These are phyloP conservation scores for Pristionchus fissidentatus DNA, from an alignment of 2,888 invertebrate genomes.

Conservation along the genomic window DNA sequence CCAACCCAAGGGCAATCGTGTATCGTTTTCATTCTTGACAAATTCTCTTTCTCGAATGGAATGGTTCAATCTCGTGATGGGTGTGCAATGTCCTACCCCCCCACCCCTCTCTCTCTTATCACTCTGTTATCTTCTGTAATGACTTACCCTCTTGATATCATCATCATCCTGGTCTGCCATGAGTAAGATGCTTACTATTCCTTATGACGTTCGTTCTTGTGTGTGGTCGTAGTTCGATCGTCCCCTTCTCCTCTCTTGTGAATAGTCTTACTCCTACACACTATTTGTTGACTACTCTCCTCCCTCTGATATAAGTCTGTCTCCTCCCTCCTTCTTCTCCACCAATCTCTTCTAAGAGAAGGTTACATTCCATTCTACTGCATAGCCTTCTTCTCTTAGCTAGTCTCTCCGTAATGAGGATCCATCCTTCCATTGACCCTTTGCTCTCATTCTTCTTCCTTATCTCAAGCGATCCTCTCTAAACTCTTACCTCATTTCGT, in stretches of 20 bases:
- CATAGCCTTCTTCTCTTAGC: too few relatives aligned
- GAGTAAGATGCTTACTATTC: background rate
- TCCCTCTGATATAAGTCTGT: constrained; percentile 6
- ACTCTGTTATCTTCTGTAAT: background rate
- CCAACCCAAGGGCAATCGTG: constrained; percentile 31
- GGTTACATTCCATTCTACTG: constrained; percentile 23
- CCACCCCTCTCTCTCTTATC: background rate
- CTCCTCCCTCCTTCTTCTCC: background rate
- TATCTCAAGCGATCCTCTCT: background rate
- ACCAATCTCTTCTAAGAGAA: constrained; percentile 1
- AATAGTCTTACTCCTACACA: constrained; percentile 31
- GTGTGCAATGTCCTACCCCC: background rate
- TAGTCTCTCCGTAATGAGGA: background rate
- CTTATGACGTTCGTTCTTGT: constrained; percentile 8
- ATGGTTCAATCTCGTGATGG: background rate
- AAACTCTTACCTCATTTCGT: background rate
- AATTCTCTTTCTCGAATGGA: constrained; percentile 17
- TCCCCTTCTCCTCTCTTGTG: background rate
- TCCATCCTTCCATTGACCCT: background rate
- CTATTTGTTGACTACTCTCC: constrained; percentile 5
- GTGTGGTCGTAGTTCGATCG: background rate
- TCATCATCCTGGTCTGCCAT: too few relatives aligned
- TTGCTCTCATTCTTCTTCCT: constrained; percentile 6
- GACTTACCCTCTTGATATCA: too few relatives aligned
- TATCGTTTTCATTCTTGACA: constrained; percentile 34